Evolutionary conservation across 2,797 vertebrate genomes (phyloP).

Genomic region (Cuculus canorus): DNA sequence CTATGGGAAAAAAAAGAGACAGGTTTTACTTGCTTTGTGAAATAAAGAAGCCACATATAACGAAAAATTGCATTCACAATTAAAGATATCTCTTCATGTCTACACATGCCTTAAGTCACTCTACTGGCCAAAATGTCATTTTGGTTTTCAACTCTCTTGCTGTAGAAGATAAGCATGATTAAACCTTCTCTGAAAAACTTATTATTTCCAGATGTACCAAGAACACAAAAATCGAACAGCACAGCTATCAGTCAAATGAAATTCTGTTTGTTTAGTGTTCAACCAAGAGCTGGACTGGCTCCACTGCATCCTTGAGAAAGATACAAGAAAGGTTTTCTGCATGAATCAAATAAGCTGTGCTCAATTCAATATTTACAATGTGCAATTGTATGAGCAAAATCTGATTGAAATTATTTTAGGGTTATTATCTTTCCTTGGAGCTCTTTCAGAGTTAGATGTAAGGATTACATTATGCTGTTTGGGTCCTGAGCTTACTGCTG

Average conservation of each 20-base stretch:
- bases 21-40: not conserved
- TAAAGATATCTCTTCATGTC: not conserved
- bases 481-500: not conserved
- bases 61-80: not conserved
- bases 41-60: not conserved
- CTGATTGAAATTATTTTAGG: not conserved
- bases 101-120: not conserved
- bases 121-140: not conserved
- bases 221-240: not conserved
- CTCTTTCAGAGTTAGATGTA: not conserved
- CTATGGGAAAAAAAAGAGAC: accelerated
- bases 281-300: not conserved
- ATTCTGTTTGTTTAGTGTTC: not conserved
- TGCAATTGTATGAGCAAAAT: not conserved
- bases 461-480: not conserved
- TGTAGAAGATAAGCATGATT: not conserved
- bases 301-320: not conserved
- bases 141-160: not conserved
- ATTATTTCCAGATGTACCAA: not conserved
- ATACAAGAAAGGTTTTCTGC: not conserved
- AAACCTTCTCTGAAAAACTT: not conserved
- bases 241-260: not conserved
- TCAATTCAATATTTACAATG: not conserved
- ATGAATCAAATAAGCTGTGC: not conserved
- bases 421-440: not conserved